A percentile compares a stretch with the other conserved stretches of the same genome.
Conservation (phyloP, 2,797 vertebrate genomes). For the Pseudomugil tenellus region DNA sequence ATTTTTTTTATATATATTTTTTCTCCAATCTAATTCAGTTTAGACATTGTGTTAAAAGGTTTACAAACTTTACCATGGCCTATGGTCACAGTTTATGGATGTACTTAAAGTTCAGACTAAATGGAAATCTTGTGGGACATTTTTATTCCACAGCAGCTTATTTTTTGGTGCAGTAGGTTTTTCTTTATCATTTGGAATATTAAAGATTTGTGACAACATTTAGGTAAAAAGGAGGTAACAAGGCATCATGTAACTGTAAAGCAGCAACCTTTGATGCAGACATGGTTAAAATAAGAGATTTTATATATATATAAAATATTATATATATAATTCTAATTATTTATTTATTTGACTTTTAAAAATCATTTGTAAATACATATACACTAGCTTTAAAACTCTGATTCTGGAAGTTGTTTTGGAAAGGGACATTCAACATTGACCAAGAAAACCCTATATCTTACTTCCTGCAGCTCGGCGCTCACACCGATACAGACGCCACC, state of each 20-base stretch:
- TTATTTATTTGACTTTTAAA: too few relatives aligned
- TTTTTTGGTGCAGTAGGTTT: neutral
- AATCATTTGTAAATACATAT: too few relatives aligned
- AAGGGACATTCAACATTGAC: neutral
- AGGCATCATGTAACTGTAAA: neutral
- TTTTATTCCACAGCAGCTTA: neutral
- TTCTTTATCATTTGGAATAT: too few relatives aligned
- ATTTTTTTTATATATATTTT: neutral
- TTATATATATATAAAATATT: too few relatives aligned
- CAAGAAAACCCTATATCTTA: neutral
- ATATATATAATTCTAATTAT: too few relatives aligned
- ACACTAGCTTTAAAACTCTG: neutral
- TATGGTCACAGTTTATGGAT: too few relatives aligned
- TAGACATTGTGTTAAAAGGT: neutral
- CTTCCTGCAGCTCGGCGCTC: conserved; percentile 85
- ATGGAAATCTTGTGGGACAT: neutral
- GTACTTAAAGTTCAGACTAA: too few relatives aligned
- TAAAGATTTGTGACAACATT: neutral
- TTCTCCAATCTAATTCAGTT: neutral
- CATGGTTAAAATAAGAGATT: too few relatives aligned
- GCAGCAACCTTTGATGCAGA: too few relatives aligned
- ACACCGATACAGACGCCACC: conserved; percentile 90
- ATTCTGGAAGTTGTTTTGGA: neutral
- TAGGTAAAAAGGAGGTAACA: neutral
- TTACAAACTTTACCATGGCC: too few relatives aligned